Conservation (phyloP, 2,888 invertebrate genomes). For the Antheraea assamensis region DNA sequence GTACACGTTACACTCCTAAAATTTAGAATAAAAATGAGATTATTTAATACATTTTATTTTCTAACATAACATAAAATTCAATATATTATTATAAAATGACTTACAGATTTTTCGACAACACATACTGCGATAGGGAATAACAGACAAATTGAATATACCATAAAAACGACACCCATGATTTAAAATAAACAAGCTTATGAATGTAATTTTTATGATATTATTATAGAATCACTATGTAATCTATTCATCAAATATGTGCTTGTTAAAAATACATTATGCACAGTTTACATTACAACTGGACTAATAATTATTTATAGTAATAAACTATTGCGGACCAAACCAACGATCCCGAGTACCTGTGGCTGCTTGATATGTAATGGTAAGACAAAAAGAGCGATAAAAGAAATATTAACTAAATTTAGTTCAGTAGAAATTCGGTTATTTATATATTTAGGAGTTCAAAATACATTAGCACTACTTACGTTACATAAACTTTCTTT, state of each 20-base stretch:
- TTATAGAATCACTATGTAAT: background rate
- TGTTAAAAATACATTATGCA: slow-evolving; percentile 1
- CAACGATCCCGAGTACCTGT: too few species aligned
- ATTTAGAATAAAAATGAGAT: background rate
- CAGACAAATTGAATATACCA: background rate
- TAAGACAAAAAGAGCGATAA: too few species aligned
- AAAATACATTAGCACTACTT: too few species aligned
- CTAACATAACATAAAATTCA: background rate
- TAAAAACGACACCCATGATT: background rate
- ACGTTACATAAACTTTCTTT: too few species aligned
- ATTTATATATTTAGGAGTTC: too few species aligned
- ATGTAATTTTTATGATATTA: background rate
- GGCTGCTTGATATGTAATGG: background rate
- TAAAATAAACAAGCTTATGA: background rate
- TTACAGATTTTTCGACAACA: background rate
- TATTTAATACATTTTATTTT: background rate
- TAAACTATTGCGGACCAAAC: background rate
- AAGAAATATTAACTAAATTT: too few species aligned
- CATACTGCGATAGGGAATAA: background rate
- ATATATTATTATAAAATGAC: background rate
- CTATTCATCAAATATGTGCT: background rate
- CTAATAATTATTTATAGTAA: background rate
- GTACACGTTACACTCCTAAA: too few species aligned
- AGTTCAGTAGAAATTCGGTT: too few species aligned
- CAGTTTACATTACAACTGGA: background rate